Base-by-base conservation (phyloP, 2,797 vertebrate species). In the Pangasius mekongensis region DNA sequence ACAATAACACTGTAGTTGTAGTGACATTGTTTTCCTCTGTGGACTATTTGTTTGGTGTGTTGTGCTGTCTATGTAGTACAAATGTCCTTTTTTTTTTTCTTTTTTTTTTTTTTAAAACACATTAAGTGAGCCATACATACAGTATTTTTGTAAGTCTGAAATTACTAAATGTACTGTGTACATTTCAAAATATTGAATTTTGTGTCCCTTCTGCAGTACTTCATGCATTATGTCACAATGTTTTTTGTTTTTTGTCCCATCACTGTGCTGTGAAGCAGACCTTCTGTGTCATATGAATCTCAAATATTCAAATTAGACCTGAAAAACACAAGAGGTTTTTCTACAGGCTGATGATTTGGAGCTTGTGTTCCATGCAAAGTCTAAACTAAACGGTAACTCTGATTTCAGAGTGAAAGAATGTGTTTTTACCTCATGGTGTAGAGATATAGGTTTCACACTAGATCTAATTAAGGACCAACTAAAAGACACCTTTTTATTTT, bases 141-240 rank as follows among this genome's bases (percentile, higher is more conserved):
- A 95, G 94, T 96, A 96, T 96, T 96, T 96, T 96, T 96, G 93
- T 96, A 96, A 94, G 91, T 92, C 82, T 91, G 58, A 91, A 90
- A 83, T 87, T 64, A 89, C 87, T 81, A 95, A 93, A 90, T 92
- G 93, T 94, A 95, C 93, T 88, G 88, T 95, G 95, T 91, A 92
- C 92, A 93, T 93, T 93, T 93, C 91, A 94, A 94, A 88, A 87
- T 84, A 66, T 89, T 85, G 84, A 87, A 86, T 85, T 85, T 71
- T 87, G 87, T 86, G 69, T 91, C 89, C 91, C 90, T 86, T 91
- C 90, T 89, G 87, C 89, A 84, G 87, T 90, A 91, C 89, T 91
- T 89, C 80, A 90, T 88, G 52, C 64, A 77, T 87, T 77, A n/a
- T 86, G 85, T 89, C 64, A 64, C 76, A 58, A 66, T 69, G 33